These are phyloP conservation scores for Enteromius trimaculatus DNA, from an alignment of 2,797 vertebrate genomes.

Conservation along the genomic window DNA sequence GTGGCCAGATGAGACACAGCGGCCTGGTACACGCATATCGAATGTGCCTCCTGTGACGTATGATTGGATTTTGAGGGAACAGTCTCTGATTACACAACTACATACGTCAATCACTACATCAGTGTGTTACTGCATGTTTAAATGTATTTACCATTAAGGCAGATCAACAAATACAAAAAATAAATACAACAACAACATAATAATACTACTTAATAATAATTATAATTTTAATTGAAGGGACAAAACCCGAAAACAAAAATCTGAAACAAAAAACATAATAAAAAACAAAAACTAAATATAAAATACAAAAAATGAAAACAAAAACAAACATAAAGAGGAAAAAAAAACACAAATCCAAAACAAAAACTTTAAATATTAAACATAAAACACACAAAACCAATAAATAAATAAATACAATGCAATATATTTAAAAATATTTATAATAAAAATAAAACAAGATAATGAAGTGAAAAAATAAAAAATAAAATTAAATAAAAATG, in stretches of 20 bases:
- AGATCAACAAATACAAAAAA: not conserved
- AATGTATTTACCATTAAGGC: not conserved
- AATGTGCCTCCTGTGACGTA: conserved; percentile 17
- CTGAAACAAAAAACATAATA: not conserved
- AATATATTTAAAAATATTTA: too few species aligned
- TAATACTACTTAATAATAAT: not conserved
- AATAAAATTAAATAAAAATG: too few species aligned
- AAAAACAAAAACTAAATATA: not conserved
- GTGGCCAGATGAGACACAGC: not conserved
- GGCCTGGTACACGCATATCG: not conserved
- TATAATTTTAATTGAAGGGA: not conserved
- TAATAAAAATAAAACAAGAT: too few species aligned
- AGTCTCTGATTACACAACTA: not conserved
- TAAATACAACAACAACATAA: not conserved
- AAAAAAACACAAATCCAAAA: not conserved
- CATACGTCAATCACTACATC: not conserved
- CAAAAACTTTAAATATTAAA: too few species aligned
- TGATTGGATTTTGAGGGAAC: not conserved
- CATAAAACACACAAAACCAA: too few species aligned
- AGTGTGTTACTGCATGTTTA: not conserved
- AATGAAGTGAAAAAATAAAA: too few species aligned
- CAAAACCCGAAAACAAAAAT: not conserved
- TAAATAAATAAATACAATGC: not conserved
- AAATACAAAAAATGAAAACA: not conserved
- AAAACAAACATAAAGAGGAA: not conserved